A percentile compares a stretch with the other conserved stretches of the same genome.
phyloP scores from a whole-genome alignment of 2,797 vertebrate genomes.

The Micropoecilia bifurca region DNA sequence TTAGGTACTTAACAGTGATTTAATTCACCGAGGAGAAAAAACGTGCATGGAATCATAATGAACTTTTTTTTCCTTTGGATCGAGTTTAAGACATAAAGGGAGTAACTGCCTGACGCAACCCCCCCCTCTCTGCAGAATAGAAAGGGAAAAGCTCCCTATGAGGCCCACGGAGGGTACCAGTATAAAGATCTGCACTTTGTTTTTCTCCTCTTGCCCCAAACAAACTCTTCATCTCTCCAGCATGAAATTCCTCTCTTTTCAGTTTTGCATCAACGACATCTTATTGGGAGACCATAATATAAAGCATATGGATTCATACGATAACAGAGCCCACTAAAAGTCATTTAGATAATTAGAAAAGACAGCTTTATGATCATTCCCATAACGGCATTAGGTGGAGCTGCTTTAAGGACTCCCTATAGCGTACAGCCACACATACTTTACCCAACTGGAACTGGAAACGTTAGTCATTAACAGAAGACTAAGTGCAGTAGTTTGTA shows the following conservation, averaged over 20 bases:
- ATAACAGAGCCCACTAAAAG: conserved; percentile 6
- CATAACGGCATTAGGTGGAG: conserved; percentile 6
- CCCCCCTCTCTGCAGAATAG: background rate
- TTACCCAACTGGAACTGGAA: conserved; percentile 9
- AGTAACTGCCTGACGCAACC: background rate
- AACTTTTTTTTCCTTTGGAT: background rate
- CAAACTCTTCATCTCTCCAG: background rate
- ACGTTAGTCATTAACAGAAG: background rate
- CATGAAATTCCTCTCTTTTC: conserved; percentile 21
- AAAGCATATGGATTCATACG: conserved; percentile 15
- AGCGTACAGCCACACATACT: conserved; percentile 13
- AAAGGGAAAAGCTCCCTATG: background rate
- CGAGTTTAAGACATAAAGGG: background rate
- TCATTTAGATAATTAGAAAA: background rate
- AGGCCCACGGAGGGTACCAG: conserved; percentile 40
- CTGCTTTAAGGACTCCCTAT: background rate
- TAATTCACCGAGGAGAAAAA: background rate
- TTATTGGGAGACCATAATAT: conserved; percentile 16
- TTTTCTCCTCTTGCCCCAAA: conserved; percentile 8
- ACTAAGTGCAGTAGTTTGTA: conserved; percentile 14
- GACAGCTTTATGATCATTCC: conserved; percentile 25
- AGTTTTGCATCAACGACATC: conserved; percentile 16
- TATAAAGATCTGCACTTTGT: conserved; percentile 10
- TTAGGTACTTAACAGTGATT: background rate
- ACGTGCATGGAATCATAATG: background rate